Evolutionary conservation across 1,140 invertebrate genomes (phyloP), one percentile per base, ranked within the genome.

Genomic region (Arctopsyche grandis): DNA sequence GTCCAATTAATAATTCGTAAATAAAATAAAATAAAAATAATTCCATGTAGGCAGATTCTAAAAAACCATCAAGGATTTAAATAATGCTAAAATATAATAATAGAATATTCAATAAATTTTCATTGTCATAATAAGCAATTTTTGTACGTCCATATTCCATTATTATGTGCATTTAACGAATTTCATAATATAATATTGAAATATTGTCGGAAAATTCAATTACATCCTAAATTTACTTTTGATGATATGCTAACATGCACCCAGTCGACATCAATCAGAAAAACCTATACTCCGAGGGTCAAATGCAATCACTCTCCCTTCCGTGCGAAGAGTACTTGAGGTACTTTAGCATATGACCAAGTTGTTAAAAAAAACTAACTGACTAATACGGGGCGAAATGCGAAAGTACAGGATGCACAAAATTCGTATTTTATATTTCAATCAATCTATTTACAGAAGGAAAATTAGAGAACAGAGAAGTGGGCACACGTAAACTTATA

Each of bases 301-400:
- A 74, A 22, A 56, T 56, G 71, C 71, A 74, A 74, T 74, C 71
- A 56, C 21, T 46, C 71, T 26, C 44, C 69, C 69, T 71, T 66
- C 63, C 26, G 22, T 66, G 63, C 12, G 10, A 16, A 19, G 16
- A 71, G 69, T 29, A 66, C 43, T 71, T 16, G 4, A 19, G 14
- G 29, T 46, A 74, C 44, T 19, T 74, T 56, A 56, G 56, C 48
- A 74, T 74, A 74, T 56, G 71, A 74, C 71, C 48, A 29, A 74
- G 9, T 74, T 74, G 46, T 19, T 74, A 48, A 56, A 74, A n/a
- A n/a, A 73, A 29, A 16, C 44, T 16, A 24, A 43, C 44, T 43
- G 44, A 66, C 12, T 3, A 1, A 69, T 24, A 69, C 24, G 69
- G 22, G 38, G 69, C 19, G 44, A 73, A 73, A 73, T 19, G 24